Base-by-base conservation (phyloP, 2,113 vertebrate species). In the Actinemys pallida region DNA sequence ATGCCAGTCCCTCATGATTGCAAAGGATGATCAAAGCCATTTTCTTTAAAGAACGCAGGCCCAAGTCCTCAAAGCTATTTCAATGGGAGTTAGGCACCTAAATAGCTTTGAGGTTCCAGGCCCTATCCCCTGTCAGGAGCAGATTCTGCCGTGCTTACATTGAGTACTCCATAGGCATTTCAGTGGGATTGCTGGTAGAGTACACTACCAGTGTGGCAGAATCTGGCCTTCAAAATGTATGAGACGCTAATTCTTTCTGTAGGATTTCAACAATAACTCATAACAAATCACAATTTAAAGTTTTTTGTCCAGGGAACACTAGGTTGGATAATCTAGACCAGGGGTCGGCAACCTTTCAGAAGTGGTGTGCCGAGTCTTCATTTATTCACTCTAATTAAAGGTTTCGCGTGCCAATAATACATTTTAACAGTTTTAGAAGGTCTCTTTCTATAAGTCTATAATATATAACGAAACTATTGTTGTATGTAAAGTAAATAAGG, bases 281-380 rank as follows among this genome's bases (percentile, higher is more conserved):
- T 13, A 69, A 16, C 17, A 29, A 84, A 14, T 42, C 50, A 39
- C 52, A 85, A 10, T 72, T 20, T 72, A 72, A 72, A 39, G n/a
- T 3, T 35, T 83, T 52, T 52, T 82, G 45, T 2, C 50, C 10
- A 27, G n/a, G 76, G 39, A 25, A 45, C 14, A 35, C 10, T 17
- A 5, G 0, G 0, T 50, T 54, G 39, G 27, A 50, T 47, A 62
- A 56, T 2, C 62, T 4, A 1, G 54, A 24, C 9, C 45, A 45
- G 42, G 42, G 42, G 42, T 45, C 42, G 42, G 42, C 42, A 45
- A 45, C 42, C 42, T 45, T 42, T 45, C 42, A 45, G 45, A 45
- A 45, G 45, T 45, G 45, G 5, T 6, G 45, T 45, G 45, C 45
- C 45, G 45, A 45, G 45, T 45, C 45, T 45, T 45, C 45, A 45